Percentiles rank a stretch among this genome's conserved stretches.
Conservation (phyloP, 64 coral and sea anemone species). For the Porites australiensis region DNA sequence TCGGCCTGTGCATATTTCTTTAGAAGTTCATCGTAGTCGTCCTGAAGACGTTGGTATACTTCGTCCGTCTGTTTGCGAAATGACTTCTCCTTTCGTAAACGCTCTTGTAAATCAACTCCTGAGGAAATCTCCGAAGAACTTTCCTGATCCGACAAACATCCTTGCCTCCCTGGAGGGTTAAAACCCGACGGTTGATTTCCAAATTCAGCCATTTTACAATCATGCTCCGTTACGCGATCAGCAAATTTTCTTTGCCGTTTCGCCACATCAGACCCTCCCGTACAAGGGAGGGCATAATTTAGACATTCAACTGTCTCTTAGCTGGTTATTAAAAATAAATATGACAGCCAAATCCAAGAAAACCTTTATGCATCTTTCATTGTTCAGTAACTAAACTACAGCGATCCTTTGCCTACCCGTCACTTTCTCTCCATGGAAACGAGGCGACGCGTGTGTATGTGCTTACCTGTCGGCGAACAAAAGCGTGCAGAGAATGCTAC, state of each 20-base stretch:
- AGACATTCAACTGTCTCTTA: background rate
- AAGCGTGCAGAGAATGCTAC: background rate
- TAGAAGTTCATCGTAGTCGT: conserved; percentile 89
- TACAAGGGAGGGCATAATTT: background rate
- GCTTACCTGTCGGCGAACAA: background rate
- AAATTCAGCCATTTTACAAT: conserved; percentile 72
- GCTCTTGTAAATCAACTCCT: conserved; percentile 62
- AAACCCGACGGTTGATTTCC: conserved; percentile 70
- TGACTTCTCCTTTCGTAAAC: conserved; percentile 54
- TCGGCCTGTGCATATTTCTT: conserved; percentile 93
- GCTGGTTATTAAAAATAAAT: background rate
- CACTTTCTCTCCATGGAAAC: conserved; percentile 36
- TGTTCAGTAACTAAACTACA: background rate
- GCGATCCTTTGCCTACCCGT: background rate
- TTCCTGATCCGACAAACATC: conserved; percentile 58
- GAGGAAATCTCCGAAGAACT: conserved; percentile 81
- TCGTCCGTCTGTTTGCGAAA: conserved; percentile 73
- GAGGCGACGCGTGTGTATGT: conserved; percentile 43
- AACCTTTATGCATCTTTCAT: background rate
- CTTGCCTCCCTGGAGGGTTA: conserved; percentile 54
- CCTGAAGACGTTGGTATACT: conserved; percentile 77
- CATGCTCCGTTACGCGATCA: conserved; percentile 9
- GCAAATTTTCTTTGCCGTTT: background rate
- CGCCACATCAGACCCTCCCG: background rate
- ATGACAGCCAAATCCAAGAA: background rate